Percentiles rank a stretch among this genome's conserved stretches.
Conservation (phyloP, 2,113 vertebrate species). For the Silurus meridionalis region DNA sequence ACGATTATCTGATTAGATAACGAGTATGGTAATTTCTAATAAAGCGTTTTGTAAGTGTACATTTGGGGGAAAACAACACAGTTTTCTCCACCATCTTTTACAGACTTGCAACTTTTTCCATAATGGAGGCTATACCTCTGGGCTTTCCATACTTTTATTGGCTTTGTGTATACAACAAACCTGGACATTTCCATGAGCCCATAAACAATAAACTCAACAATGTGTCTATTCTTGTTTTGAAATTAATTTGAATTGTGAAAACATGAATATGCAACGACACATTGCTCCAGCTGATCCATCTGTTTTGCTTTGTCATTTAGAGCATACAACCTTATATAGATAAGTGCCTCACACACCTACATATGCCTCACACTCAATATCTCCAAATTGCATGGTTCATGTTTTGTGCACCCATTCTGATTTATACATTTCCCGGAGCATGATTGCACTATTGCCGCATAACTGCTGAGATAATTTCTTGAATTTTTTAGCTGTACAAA, state of each 20-base stretch:
- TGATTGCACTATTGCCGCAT: not conserved
- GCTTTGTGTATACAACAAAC: conserved; percentile 15
- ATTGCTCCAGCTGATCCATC: not conserved
- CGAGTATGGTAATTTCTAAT: not conserved
- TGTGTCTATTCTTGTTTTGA: not conserved
- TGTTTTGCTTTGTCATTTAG: not conserved
- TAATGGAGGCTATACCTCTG: conserved; percentile 27
- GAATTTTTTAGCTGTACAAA: not conserved
- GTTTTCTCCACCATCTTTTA: not conserved
- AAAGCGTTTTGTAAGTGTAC: not conserved
- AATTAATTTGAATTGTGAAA: not conserved
- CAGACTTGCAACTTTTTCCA: conserved; percentile 44
- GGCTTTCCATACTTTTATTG: not conserved
- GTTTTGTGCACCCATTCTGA: not conserved
- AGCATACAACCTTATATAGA: not conserved
- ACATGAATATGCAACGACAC: not conserved
- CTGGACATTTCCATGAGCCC: conserved; percentile 23
- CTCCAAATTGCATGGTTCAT: not conserved
- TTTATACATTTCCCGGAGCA: not conserved
- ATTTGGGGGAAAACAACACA: not conserved
- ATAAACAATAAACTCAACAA: not conserved
- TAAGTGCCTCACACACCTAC: not conserved
- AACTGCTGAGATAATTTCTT: not conserved
- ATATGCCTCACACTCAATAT: not conserved
- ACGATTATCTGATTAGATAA: not conserved